phyloP scores from a whole-genome alignment of 2,797 vertebrate species.

The Ataeniobius toweri region DNA sequence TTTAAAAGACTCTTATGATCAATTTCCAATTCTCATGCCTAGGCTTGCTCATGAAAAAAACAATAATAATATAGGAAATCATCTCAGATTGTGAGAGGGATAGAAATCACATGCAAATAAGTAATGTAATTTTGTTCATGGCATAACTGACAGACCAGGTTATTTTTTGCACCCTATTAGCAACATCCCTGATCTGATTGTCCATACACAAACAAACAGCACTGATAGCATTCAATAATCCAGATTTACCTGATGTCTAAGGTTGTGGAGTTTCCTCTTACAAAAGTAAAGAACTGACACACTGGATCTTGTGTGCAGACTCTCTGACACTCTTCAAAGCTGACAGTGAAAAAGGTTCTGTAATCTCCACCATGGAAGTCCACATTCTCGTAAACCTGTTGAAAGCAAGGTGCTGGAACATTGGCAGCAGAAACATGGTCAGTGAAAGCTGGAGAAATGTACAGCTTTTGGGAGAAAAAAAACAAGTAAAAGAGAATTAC shows the following conservation, averaged over 20 bases:
- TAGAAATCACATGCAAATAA: too few relatives aligned
- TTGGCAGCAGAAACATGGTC: background rate
- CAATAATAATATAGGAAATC: background rate
- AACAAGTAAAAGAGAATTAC: background rate
- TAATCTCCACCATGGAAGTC: conserved; percentile 65
- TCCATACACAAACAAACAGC: background rate
- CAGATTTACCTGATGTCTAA: conserved; percentile 24
- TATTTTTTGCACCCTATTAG: background rate
- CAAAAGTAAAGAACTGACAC: conserved; percentile 72
- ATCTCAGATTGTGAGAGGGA: too few relatives aligned
- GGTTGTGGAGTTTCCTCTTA: background rate
- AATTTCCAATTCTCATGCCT: too few relatives aligned
- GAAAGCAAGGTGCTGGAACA: conserved; percentile 38
- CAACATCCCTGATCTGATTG: background rate
- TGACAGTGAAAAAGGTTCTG: conserved; percentile 36
- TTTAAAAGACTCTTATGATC: too few relatives aligned
- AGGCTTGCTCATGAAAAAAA: background rate
- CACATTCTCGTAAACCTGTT: conserved; percentile 39
- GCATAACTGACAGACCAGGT: too few relatives aligned
- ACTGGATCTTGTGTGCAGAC: conserved; percentile 64
- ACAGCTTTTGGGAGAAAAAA: background rate
- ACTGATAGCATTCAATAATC: background rate
- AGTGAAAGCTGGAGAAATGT: background rate
- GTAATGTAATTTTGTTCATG: too few relatives aligned
- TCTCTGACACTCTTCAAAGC: conserved; percentile 66